Evolutionary conservation across 1,140 invertebrate genomes (phyloP).

Genomic region (Armadillidium nasatum): DNA sequence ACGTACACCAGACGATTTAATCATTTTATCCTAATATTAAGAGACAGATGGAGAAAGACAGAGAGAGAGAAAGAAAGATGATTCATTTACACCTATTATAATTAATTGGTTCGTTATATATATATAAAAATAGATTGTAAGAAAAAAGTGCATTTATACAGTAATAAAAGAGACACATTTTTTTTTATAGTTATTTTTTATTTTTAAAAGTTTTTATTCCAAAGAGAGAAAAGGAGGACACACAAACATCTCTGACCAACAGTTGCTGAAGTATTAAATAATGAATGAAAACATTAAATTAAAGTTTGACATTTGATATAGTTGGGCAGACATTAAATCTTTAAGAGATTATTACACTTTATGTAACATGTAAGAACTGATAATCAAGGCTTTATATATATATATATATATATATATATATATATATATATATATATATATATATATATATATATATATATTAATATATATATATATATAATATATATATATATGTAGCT

Average conservation of each 20-base stretch:
- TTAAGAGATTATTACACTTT: neutral
- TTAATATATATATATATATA: neutral
- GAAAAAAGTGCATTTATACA: neutral
- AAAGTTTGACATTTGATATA: neutral
- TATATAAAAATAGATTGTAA: conserved; percentile 4
- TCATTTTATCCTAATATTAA: no score
- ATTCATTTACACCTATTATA: neutral
- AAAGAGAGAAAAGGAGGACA: no score
- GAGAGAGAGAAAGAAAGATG: neutral
- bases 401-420: neutral
- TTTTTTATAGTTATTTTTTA: neutral
- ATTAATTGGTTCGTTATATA: neutral
- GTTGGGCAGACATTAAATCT: neutral
- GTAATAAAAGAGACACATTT: neutral
- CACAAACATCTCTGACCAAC: neutral
- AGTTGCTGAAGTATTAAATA: neutral
- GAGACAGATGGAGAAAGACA: no score
- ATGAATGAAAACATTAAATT: neutral
- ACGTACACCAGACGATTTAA: no score
- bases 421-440: conserved; percentile 10
- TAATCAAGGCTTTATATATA: neutral
- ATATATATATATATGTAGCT: neutral
- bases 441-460: neutral
- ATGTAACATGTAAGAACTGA: neutral
- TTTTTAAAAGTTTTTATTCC: neutral